Percentiles rank a stretch among this genome's conserved stretches.
phyloP scores from a whole-genome alignment of 2,113 vertebrate genomes.

The Chloebia gouldiae region DNA sequence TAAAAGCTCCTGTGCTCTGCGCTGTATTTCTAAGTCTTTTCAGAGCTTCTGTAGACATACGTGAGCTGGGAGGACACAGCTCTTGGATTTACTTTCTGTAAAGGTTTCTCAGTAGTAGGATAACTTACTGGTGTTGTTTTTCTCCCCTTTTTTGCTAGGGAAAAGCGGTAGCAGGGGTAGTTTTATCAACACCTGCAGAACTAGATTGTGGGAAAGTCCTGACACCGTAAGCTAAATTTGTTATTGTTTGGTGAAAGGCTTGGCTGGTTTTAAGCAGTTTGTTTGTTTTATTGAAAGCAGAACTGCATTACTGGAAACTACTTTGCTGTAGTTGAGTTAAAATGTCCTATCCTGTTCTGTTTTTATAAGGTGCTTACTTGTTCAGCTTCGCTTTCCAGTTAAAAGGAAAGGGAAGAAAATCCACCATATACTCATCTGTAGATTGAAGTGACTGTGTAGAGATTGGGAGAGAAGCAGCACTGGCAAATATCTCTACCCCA shows the following conservation, averaged over 20 bases:
- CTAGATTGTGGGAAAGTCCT: conserved; percentile 77
- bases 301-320: conserved; percentile 73
- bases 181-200: conserved; percentile 71
- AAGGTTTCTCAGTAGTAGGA: conserved; percentile 2
- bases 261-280: conserved; percentile 73
- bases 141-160: not conserved
- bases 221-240: conserved; percentile 74
- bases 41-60: not conserved
- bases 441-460: not conserved
- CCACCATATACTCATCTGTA: not conserved
- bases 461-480: not conserved
- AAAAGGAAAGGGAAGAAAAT: not conserved
- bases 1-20: not conserved
- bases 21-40: not conserved
- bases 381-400: conserved; percentile 46
- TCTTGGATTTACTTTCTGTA: not conserved
- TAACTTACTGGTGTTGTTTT: conserved; percentile 11
- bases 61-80: not conserved
- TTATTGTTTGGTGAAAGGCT: conserved; percentile 79
- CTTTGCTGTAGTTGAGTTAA: conserved; percentile 79
- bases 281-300: conserved; percentile 82
- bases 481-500: not conserved
- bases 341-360: conserved; percentile 74
- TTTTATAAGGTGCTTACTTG: conserved; percentile 35
- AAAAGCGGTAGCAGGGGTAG: conserved; percentile 28